Conservation (phyloP, 1,140 invertebrate species). For the Daktulosphaira vitifoliae region DNA sequence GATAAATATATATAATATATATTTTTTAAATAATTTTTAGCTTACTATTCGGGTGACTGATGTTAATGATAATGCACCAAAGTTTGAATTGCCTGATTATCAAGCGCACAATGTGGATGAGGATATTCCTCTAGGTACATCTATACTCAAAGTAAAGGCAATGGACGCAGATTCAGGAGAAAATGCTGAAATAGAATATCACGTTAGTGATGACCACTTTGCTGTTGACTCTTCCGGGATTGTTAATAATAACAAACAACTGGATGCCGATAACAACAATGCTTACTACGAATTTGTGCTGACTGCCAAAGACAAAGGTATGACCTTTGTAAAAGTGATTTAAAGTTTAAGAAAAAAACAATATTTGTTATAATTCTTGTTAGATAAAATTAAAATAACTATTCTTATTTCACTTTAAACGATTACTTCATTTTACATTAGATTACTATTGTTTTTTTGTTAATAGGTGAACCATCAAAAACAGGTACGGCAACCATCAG, state of each 20-base stretch:
- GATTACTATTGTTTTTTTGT: too few species aligned
- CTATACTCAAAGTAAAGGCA: constrained; percentile 83
- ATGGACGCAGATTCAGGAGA: constrained; percentile 85
- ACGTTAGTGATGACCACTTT: constrained; percentile 86
- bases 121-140: constrained; percentile 82
- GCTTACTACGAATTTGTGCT: constrained; percentile 92
- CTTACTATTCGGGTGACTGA: constrained; percentile 85
- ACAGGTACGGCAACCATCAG: constrained; percentile 85
- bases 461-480: constrained; percentile 70
- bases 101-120: constrained; percentile 92
- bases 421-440: too few species aligned
- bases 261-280: constrained; percentile 91
- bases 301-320: constrained; percentile 82
- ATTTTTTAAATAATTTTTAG: constrained; percentile 49
- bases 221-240: constrained; percentile 83
- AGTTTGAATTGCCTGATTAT: constrained; percentile 90
- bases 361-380: too few species aligned
- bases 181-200: constrained; percentile 88
- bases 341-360: too few species aligned
- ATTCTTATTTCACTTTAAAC: too few species aligned
- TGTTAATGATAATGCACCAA: constrained; percentile 88
- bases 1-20: too few species aligned
- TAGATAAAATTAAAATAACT: too few species aligned
- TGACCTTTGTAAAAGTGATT: too few species aligned
- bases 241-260: constrained; percentile 83